Base-by-base conservation (phyloP, 2,888 invertebrate genomes). In the Tenthredo amoena region DNA sequence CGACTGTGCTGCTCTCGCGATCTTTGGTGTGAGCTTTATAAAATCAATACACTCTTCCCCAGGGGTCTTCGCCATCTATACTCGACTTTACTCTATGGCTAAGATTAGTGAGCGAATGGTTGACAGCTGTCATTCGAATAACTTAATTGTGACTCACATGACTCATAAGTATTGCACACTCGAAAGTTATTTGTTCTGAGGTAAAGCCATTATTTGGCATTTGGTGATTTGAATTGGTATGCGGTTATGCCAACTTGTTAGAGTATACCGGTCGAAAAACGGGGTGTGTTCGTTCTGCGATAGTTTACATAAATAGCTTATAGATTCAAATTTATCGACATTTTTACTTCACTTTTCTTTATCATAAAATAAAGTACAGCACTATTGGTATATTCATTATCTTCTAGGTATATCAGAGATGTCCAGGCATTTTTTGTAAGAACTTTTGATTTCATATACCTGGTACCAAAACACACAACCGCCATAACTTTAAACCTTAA, bases 361-460 rank as follows among this genome's bases (percentile, higher is more conserved):
- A 55, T 26, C 9, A 31, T 62, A 43, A 31, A 81, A 40, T 9
- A 37, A 34, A 37, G 2, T 81, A 37, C 34, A 40, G 6, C 81
- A 74, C 74, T 74, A 74, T 74, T 40, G 12, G 18, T 68, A 37
- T 0, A 21, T 21, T 47, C n/a, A 50, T 31, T 43, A 18, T 68
- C 68, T 31, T 68, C 21, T 47, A 71, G 83, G 83, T 81, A 21
- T 83, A 31, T 43, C 68, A 83, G 83, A 91, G 91, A 91, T 91
- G 91, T 91, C 91, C 90, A 91, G 90, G 90, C 88, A 91, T 90
- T 91, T 90, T 91, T 91, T 91, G 91, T 91, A 91, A 91, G 91
- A 89, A 72, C 85, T 87, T 87, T 58, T 87, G 87, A 88, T 87
- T 86, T 88, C 88, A 82, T 82, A 40, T 43, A 43, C 77, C 77